These are phyloP conservation scores for Tympanoctomys barrerae DNA, from an alignment of 2,797 vertebrate species.

Conservation along the genomic window DNA sequence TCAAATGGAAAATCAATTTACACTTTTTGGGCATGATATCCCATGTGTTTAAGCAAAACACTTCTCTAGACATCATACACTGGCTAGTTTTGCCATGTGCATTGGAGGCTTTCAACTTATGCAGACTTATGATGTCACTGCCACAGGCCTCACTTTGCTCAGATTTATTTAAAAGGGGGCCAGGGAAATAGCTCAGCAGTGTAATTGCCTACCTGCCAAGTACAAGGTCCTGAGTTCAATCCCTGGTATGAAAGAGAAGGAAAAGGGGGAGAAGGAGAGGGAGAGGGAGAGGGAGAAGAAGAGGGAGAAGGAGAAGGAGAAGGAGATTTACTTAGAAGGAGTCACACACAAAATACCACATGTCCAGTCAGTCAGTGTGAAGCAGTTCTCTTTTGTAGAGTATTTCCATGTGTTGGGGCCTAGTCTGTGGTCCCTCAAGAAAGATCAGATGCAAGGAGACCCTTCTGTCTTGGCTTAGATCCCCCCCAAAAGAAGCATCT, in stretches of 20 bases:
- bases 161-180: background rate
- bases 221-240: too few species aligned
- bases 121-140: background rate
- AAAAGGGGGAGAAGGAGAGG: too few species aligned
- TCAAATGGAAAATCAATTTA: conserved; percentile 18
- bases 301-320: too few species aligned
- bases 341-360: background rate
- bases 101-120: background rate
- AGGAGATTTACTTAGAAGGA: background rate
- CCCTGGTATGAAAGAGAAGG: too few species aligned
- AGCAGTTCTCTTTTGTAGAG: background rate
- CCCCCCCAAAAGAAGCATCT: background rate
- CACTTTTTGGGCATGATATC: background rate
- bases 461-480: background rate
- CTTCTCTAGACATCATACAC: background rate
- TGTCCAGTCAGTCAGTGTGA: background rate
- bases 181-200: too few species aligned
- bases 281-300: too few species aligned
- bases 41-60: background rate
- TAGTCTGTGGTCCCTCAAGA: background rate
- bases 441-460: background rate
- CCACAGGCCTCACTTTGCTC: background rate
- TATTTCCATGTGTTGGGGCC: background rate
- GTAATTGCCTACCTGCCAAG: too few species aligned
- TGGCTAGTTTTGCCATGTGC: background rate